These are phyloP conservation scores for Tenebrio molitor DNA, from an alignment of 1,140 invertebrate species.

Conservation along the genomic window DNA sequence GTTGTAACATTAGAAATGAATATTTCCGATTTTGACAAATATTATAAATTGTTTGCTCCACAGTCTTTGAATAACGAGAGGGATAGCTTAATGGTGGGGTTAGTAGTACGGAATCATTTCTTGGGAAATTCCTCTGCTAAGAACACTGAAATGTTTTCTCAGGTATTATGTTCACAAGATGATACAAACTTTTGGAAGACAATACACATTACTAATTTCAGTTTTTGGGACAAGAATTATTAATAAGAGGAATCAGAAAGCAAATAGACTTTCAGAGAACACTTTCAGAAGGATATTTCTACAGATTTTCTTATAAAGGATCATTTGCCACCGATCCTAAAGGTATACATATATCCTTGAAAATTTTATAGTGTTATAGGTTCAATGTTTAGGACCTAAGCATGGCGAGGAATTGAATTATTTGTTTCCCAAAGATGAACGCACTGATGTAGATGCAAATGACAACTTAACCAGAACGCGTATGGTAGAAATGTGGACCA, in stretches of 20 bases:
- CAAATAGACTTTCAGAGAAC: not conserved
- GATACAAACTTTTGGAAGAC: no score
- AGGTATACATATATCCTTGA: not conserved
- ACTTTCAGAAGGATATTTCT: slow-evolving; percentile 42
- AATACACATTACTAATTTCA: not conserved
- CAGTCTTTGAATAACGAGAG: slow-evolving; percentile 27
- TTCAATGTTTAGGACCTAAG: slow-evolving; percentile 40
- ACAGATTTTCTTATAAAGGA: slow-evolving; percentile 42
- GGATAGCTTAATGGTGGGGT: slow-evolving; percentile 22
- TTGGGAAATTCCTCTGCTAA: not conserved
- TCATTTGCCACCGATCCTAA: slow-evolving; percentile 11
- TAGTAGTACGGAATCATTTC: slow-evolving; percentile 35
- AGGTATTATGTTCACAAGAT: slow-evolving; percentile 1
- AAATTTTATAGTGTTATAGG: not conserved
- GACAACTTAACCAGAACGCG: slow-evolving; percentile 8
- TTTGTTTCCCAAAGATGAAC: slow-evolving; percentile 1
- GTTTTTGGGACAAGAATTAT: slow-evolving; percentile 42
- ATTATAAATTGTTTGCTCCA: slow-evolving; percentile 15
- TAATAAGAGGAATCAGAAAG: slow-evolving; percentile 29
- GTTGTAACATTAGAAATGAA: slow-evolving; percentile 20
- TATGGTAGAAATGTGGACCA: slow-evolving; percentile 47
- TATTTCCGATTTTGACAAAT: slow-evolving; percentile 31
- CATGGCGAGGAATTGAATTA: slow-evolving; percentile 51
- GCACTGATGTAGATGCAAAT: not conserved
- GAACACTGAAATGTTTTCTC: not conserved